Conservation (phyloP, 2,797 vertebrate species). For the Eurystomus glaucurus region DNA sequence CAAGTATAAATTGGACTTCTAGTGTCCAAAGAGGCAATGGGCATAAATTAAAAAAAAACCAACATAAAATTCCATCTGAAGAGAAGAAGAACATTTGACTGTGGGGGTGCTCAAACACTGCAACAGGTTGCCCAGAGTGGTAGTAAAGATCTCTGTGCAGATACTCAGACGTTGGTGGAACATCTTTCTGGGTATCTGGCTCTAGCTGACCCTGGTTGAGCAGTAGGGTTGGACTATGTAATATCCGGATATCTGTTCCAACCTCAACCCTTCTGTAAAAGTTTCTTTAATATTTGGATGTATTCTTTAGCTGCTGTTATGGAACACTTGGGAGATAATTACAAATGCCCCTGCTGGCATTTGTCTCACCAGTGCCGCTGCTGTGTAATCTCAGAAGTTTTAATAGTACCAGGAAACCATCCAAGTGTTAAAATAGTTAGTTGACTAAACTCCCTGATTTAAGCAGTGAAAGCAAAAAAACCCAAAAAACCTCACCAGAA, state of each 20-base stretch:
- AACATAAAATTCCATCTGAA: not conserved
- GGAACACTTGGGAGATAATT: constrained; percentile 38
- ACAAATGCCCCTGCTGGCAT: constrained; percentile 44
- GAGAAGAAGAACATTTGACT: not conserved
- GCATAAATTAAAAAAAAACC: not conserved
- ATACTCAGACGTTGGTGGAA: rapidly evolving
- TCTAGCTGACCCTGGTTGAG: not conserved
- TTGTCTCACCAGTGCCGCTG: not conserved
- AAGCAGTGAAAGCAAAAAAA: not conserved
- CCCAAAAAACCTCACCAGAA: too few relatives aligned
- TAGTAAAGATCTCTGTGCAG: not conserved
- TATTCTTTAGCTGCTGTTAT: constrained; percentile 29
- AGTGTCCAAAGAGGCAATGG: not conserved
- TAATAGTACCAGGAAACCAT: constrained; percentile 34
- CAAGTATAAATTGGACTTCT: not conserved
- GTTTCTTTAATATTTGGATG: not conserved
- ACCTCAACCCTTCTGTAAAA: not conserved
- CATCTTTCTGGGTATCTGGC: not conserved
- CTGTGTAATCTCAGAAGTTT: not conserved
- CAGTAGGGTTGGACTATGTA: not conserved
- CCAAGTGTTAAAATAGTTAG: constrained; percentile 61
- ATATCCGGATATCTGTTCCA: not conserved
- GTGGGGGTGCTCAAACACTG: not conserved
- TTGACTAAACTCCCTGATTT: constrained; percentile 29
- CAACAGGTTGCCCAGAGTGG: not conserved